Evolutionary conservation across 2,797 vertebrate genomes (phyloP), one percentile per base, ranked within the genome.

Genomic region (Sciurus carolinensis): DNA sequence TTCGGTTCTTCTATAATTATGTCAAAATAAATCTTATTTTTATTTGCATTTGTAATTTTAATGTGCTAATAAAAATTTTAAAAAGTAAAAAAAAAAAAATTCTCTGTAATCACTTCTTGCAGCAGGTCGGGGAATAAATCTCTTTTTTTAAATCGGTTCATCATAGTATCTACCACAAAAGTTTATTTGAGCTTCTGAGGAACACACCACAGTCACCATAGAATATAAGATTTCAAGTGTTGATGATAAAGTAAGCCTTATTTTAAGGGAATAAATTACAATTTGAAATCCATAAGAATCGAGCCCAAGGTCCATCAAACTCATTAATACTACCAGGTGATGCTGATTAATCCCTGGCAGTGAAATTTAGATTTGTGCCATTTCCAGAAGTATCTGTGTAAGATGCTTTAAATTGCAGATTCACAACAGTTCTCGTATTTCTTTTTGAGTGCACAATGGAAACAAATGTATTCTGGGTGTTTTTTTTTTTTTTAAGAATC

Each of bases 211-310:
- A 9, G 69, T 50, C 30, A 87, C 18, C 20, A n/a, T 4, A 66
- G 26, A 92, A 84, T 42, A 17, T 57, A 62, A n/a, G 36, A 47
- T 77, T 62, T 64, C 33, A 64, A 54, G 72, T n/a, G 5, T 2
- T 86, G 42, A 22, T 42, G 39, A 83, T 79, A n/a, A 52, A 77
- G 3, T 17, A 62, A 92, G 17, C 14, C 44, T 76, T 83, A 67
- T 82, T 83, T 91, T 47, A n/a, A 88, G 36, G 17, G 22, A 94
- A 79, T 80, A 77, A 36, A 50, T 90, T 95, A 57, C 13, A 47
- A 69, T 83, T 80, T 20, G 54, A 92, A 95, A 64, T 9, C n/a
- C n/a, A 20, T 57, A 62, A 86, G 75, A 71, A 83, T 80, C 24
- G 57, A 94, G 86, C n/a, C n/a, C 82, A 72, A 42, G 18, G 91